Evolutionary conservation across 2,113 vertebrate genomes (phyloP).

Genomic region (Sylvietta virens): DNA sequence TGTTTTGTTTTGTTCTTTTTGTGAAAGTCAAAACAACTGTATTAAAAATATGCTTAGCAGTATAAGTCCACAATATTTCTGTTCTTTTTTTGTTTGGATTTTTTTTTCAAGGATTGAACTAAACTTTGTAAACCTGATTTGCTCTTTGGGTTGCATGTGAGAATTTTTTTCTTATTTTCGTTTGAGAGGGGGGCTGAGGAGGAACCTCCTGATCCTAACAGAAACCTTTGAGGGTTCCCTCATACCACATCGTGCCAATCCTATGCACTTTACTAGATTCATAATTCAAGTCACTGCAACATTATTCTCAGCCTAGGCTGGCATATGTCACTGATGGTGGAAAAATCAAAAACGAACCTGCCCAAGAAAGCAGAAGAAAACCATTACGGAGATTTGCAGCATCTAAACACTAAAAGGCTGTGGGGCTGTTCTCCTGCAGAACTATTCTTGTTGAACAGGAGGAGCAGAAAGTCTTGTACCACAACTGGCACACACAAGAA

Average conservation of each 20-base stretch:
- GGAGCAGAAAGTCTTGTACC: neutral
- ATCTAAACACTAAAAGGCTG: neutral
- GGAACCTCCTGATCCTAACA: neutral
- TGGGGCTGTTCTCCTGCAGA: neutral
- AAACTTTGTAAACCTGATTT: neutral
- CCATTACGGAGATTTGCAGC: neutral
- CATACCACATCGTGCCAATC: neutral
- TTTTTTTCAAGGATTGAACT: neutral
- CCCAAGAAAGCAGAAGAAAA: neutral
- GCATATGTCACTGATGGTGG: rapidly evolving
- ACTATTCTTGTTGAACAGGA: neutral
- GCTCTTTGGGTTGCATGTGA: neutral
- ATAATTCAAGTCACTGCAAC: neutral
- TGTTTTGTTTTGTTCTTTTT: neutral
- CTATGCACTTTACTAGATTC: neutral
- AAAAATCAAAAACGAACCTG: neutral
- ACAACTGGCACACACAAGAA: neutral
- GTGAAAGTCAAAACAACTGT: neutral
- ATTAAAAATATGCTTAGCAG: neutral
- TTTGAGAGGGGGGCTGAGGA: neutral
- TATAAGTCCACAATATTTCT: neutral
- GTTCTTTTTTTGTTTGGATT: neutral
- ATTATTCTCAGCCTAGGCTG: neutral
- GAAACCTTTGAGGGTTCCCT: neutral
- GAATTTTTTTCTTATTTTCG: neutral